Base-by-base conservation (phyloP, 2,113 vertebrate genomes). In the Seriola dumerili region DNA sequence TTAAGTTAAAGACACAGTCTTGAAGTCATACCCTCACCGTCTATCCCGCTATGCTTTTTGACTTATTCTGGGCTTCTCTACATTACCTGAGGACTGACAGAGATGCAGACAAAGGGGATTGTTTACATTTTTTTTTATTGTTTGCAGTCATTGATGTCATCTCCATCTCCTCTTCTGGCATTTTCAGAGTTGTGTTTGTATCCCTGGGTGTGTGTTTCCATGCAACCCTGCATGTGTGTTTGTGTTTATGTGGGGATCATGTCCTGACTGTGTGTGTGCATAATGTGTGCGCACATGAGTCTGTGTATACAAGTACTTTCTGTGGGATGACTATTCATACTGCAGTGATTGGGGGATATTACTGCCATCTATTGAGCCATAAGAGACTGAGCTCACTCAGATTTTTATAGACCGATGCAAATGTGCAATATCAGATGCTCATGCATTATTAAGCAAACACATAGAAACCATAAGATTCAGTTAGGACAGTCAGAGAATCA, bases 351-450 rank as follows among this genome's bases (percentile, higher is more conserved):
- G 95, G 95, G 91, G 94, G 85, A 95, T 95, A 95, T 95, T 95
- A 95, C 95, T 95, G 95, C 95, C 95, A 95, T 95, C 95, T 96
- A 96, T 95, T 95, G 95, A 95, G 93, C 93, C 91, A 90, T 87
- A 34, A 78, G 90, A 94, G 91, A 92, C 88, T 90, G 90, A 90
- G 87, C 92, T 93, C 85, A 85, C 78, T 82, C 83, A 86, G 86
- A 81, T 90, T 91, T 90, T 85, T 83, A 75, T 61, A 81, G 73
- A 52, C 76, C 52, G 50, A 85, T 78, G 87, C 75, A 81, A 78
- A 89, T 80, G 85, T 82, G 84, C 84, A 90, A 83, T 29, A 91
- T 89, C 78, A 82, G 85, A 84, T 78, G 72, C 76, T 83, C 76
- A 78, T 88, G 84, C 50, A 88, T 88, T 81, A 91, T 89, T 85